Percentiles rank a stretch among this genome's conserved stretches.
Conservation (phyloP, 2,888 invertebrate genomes). For the Phaonia tiefii region DNA sequence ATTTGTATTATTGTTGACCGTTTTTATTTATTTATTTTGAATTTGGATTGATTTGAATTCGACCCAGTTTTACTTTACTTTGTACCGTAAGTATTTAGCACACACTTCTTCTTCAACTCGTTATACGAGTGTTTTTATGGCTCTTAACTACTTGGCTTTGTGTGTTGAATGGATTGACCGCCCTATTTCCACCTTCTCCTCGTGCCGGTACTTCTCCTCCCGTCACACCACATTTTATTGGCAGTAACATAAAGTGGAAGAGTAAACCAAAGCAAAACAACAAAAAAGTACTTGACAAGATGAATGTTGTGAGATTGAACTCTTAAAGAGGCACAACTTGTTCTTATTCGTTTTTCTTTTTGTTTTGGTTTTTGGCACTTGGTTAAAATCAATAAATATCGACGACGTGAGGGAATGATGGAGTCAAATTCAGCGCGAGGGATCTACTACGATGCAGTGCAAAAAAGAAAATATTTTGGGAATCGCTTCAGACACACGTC, state of each 20-base stretch:
- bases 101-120: not conserved
- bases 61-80: constrained; percentile 61
- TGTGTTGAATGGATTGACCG: too few species aligned
- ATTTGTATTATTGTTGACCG: too few species aligned
- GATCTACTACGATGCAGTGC: too few species aligned
- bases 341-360: not conserved
- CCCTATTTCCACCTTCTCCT: too few species aligned
- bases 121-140: constrained; percentile 5
- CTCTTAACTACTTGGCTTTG: not conserved
- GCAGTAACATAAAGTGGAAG: too few species aligned
- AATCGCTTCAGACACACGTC: too few species aligned
- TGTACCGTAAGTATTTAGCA: constrained; percentile 7
- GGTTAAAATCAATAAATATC: not conserved
- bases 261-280: too few species aligned
- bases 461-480: too few species aligned
- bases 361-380: not conserved
- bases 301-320: constrained; percentile 13
- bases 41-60: constrained; percentile 63
- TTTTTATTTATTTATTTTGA: not conserved
- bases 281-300: not conserved
- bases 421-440: too few species aligned
- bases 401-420: not conserved
- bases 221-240: too few species aligned
- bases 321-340: not conserved
- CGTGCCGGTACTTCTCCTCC: too few species aligned